Evolutionary conservation across 2,888 invertebrate genomes (phyloP).

Genomic region (Vanessa cardui): DNA sequence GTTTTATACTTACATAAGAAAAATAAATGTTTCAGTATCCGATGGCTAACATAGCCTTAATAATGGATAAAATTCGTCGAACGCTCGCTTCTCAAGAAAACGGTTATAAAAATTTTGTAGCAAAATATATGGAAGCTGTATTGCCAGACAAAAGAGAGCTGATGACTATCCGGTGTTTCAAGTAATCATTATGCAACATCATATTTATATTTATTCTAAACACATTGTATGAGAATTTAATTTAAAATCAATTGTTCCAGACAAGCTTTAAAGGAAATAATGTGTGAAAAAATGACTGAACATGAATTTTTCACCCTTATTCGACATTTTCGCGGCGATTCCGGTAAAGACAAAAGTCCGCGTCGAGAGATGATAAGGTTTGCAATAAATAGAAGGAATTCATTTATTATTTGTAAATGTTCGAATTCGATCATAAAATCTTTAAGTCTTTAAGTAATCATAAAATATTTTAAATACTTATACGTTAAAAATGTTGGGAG

Average conservation of each 20-base stretch:
- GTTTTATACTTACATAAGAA: too few species aligned
- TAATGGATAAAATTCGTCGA: conserved; percentile 89
- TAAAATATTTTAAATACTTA: too few species aligned
- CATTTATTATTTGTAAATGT: too few species aligned
- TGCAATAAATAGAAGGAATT: not conserved
- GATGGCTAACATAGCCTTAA: conserved; percentile 86
- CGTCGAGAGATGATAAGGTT: conserved; percentile 72
- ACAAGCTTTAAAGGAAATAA: conserved; percentile 85
- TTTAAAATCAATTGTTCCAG: conserved; percentile 57
- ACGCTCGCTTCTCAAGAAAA: conserved; percentile 83
- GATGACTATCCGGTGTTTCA: conserved; percentile 73
- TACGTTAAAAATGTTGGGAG: too few species aligned
- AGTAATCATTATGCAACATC: conserved; percentile 53
- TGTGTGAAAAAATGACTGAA: conserved; percentile 87
- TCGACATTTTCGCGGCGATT: conserved; percentile 86
- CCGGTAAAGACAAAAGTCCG: conserved; percentile 72
- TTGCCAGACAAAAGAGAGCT: conserved; percentile 66
- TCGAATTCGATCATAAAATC: too few species aligned
- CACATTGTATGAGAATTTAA: not conserved
- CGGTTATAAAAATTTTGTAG: conserved; percentile 89
- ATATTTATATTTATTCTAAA: not conserved
- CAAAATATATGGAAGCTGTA: conserved; percentile 84
- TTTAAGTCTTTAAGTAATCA: too few species aligned
- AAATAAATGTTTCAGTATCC: conserved; percentile 82
- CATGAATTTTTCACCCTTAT: conserved; percentile 91